phyloP scores from a whole-genome alignment of 2,113 vertebrate genomes.

The Notarius lentiginosus region DNA sequence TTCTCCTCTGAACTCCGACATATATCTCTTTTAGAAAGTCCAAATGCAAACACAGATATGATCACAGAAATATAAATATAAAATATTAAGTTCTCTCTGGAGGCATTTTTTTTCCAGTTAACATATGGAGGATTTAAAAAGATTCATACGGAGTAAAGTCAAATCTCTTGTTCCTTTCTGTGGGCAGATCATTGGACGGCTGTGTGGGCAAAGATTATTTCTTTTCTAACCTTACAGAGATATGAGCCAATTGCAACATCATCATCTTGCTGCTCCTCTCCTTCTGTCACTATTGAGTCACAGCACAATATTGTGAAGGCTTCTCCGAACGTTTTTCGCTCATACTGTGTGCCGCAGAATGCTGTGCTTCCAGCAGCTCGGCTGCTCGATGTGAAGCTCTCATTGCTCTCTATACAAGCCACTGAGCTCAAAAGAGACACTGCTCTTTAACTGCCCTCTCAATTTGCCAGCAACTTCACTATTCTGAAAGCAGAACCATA shows the following conservation, averaged over 20 bases:
- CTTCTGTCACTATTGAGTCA: constrained; percentile 12
- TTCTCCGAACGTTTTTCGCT: neutral
- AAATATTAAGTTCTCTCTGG: neutral
- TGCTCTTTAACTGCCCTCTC: constrained; percentile 20
- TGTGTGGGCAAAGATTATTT: neutral
- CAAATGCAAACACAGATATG: neutral
- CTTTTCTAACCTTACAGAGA: constrained; percentile 10
- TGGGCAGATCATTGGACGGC: neutral
- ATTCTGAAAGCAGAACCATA: constrained; percentile 20
- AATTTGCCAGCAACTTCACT: constrained; percentile 13
- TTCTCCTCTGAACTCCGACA: neutral
- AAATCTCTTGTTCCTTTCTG: neutral
- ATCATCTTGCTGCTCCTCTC: neutral
- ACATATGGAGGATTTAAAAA: neutral
- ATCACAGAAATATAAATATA: neutral
- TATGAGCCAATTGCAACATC: neutral
- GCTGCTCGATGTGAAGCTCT: neutral
- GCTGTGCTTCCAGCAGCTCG: neutral
- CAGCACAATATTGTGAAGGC: neutral
- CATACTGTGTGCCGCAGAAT: neutral
- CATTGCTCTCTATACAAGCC: neutral
- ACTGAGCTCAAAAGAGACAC: neutral
- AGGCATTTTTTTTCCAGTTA: neutral
- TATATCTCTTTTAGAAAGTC: neutral
- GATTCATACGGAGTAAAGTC: neutral